Conservation (phyloP, 2,113 vertebrate genomes). For the Perca schrenkii region DNA sequence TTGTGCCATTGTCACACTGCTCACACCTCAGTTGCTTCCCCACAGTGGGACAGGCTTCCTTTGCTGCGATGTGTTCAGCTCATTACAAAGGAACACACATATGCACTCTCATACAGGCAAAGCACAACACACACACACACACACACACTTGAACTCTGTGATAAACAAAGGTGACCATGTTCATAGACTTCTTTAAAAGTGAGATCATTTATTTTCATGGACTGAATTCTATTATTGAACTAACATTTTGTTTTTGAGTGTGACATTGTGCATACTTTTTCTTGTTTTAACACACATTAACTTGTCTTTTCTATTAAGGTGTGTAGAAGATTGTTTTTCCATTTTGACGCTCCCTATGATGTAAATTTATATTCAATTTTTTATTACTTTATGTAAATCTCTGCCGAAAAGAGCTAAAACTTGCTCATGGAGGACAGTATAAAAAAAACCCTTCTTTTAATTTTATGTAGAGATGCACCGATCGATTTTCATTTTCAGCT, state of each 20-base stretch:
- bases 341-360: background rate
- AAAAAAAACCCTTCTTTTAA: background rate
- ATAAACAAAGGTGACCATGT: no score
- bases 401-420: background rate
- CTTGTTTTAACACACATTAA: background rate
- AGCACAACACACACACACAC: background rate
- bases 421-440: background rate
- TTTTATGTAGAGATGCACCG: no score
- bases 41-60: constrained; percentile 27
- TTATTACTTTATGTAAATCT: no score
- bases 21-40: constrained; percentile 37
- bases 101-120: background rate
- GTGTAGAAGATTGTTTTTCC: background rate
- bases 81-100: constrained; percentile 25
- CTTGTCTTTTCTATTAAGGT: background rate
- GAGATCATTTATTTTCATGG: no score
- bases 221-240: no score
- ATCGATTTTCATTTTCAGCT: no score
- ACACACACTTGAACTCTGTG: no score
- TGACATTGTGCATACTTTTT: background rate
- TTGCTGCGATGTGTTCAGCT: constrained; percentile 29
- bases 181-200: no score
- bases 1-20: constrained; percentile 44
- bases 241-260: no score
- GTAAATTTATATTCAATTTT: background rate